phyloP scores from a whole-genome alignment of 1,140 invertebrate species.

The Venturia canescens region DNA sequence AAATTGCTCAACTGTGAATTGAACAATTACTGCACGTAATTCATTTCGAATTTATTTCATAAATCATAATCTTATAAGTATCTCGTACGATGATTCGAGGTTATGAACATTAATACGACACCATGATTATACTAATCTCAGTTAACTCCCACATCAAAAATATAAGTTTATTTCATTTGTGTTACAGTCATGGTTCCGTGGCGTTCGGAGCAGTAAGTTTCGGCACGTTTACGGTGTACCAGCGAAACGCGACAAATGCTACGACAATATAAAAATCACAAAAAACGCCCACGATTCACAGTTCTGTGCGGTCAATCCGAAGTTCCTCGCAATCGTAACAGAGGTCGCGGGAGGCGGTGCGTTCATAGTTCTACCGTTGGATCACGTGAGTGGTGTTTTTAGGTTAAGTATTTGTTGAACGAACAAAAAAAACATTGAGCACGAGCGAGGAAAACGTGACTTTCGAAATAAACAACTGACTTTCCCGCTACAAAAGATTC shows the following conservation, averaged over 20 bases:
- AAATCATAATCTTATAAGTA: too few species aligned
- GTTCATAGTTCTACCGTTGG: slow-evolving; percentile 93
- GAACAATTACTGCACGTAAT: too few species aligned
- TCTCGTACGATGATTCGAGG: too few species aligned
- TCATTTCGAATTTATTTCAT: too few species aligned
- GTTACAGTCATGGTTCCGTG: slow-evolving; percentile 88
- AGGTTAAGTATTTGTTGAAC: too few species aligned
- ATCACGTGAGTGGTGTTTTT: slow-evolving; percentile 86
- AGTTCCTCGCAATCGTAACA: slow-evolving; percentile 95
- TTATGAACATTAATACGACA: not conserved
- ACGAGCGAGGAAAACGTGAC: slow-evolving; percentile 21
- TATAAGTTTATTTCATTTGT: not conserved
- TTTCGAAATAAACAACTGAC: not conserved
- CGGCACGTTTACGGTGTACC: slow-evolving; percentile 95
- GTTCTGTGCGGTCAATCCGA: slow-evolving; percentile 95
- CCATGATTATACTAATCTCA: not conserved
- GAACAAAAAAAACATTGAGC: not conserved
- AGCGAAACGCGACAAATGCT: slow-evolving; percentile 91
- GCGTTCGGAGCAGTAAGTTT: slow-evolving; percentile 93
- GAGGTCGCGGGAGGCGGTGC: slow-evolving; percentile 96
- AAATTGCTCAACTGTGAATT: too few species aligned
- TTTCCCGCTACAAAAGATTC: too few species aligned
- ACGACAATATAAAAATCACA: slow-evolving; percentile 95
- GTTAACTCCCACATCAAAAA: not conserved
- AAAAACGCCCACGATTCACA: slow-evolving; percentile 94